A percentile compares a stretch with the other conserved stretches of the same genome.
These are phyloP conservation scores for Tetragonula clypearis DNA, from an alignment of 1,140 invertebrate species.

Conservation along the genomic window DNA sequence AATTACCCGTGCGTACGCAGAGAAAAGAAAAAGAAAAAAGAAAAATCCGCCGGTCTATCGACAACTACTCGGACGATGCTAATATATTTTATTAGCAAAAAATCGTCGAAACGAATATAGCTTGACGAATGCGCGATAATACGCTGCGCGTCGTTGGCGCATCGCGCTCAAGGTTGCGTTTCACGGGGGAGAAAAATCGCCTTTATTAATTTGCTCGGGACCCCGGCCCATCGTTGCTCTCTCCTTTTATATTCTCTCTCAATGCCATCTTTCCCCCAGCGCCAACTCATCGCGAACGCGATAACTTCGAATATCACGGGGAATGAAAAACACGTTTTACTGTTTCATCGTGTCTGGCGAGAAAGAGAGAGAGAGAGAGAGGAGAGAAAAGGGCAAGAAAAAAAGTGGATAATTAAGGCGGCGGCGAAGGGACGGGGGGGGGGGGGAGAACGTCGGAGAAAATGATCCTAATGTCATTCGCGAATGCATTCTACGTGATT, in stretches of 20 bases:
- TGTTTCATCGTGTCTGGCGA: background rate
- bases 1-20: too few relatives aligned
- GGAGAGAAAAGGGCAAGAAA: background rate
- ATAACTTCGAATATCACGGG: background rate
- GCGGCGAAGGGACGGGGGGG: background rate
- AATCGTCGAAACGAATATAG: background rate
- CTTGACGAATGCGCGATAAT: background rate
- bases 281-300: background rate
- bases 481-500: background rate
- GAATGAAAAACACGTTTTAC: background rate
- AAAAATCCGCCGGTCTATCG: too few relatives aligned
- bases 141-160: background rate
- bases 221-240: background rate
- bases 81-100: background rate
- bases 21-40: too few relatives aligned
- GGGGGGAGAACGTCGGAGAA: background rate
- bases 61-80: background rate
- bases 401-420: slow-evolving; percentile 5
- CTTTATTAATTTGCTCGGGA: background rate
- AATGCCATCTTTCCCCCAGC: background rate
- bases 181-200: background rate
- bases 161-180: background rate
- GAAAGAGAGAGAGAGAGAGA: too few relatives aligned
- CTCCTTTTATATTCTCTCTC: background rate
- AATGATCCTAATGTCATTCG: slow-evolving; percentile 5